These are phyloP conservation scores for Brachyptera putata DNA, from an alignment of 2,888 invertebrate genomes.

Conservation along the genomic window DNA sequence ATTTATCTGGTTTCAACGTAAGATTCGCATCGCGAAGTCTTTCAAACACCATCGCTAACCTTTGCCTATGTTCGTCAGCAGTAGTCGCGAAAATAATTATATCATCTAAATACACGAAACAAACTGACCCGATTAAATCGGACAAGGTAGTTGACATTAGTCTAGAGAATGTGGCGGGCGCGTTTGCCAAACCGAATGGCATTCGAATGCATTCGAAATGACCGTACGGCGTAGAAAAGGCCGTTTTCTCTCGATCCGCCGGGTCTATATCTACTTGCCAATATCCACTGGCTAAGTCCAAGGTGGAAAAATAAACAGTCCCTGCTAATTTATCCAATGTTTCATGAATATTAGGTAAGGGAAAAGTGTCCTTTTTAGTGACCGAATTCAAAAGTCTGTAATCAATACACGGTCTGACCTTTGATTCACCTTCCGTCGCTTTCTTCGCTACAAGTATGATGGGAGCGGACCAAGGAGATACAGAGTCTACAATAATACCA, in stretches of 20 bases:
- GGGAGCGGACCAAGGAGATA: background rate
- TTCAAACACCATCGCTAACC: background rate
- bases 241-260: background rate
- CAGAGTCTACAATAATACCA: background rate
- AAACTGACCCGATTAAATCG: background rate
- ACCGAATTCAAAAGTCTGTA: conserved; percentile 5
- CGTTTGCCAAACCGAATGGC: background rate
- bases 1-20: conserved; percentile 5
- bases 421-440: background rate
- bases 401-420: background rate
- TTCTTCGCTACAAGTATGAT: background rate
- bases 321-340: background rate
- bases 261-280: background rate
- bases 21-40: background rate
- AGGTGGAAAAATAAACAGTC: background rate
- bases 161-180: background rate
- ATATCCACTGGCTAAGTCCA: background rate
- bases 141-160: background rate
- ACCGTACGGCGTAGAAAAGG: background rate
- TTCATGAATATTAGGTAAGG: background rate
- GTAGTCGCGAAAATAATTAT: background rate
- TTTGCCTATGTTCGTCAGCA: background rate
- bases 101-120: conserved; percentile 1
- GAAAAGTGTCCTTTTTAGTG: background rate
- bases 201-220: background rate